phyloP scores from a whole-genome alignment of 2,113 vertebrate genomes.

The Ramphastos sulfuratus region DNA sequence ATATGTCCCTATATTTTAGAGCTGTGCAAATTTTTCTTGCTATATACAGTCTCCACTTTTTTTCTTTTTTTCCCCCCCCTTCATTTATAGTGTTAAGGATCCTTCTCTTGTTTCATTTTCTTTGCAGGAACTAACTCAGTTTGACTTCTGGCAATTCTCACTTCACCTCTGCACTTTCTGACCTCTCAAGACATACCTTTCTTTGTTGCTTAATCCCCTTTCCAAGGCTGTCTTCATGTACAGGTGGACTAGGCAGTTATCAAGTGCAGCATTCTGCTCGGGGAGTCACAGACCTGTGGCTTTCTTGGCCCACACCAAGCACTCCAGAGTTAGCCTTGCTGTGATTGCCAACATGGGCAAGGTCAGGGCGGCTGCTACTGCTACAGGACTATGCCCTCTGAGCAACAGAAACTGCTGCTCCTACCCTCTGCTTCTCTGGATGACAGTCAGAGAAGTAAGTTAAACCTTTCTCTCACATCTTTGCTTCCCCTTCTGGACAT shows the following conservation, averaged over 20 bases:
- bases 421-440: neutral
- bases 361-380: neutral
- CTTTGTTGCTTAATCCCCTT: conserved; percentile 43
- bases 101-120: conserved; percentile 31
- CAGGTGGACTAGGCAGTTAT: conserved; percentile 5
- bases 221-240: neutral
- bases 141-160: conserved; percentile 46
- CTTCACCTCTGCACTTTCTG: conserved; percentile 50
- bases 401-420: neutral
- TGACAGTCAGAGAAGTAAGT: neutral
- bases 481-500: neutral
- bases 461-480: neutral
- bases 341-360: neutral
- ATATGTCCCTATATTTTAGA: neutral
- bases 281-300: neutral
- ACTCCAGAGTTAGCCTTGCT: neutral
- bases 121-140: conserved; percentile 44
- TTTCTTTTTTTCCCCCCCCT: neutral
- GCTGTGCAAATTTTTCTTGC: neutral
- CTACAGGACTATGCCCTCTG: neutral
- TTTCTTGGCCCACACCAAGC: neutral
- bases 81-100: neutral
- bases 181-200: conserved; percentile 42
- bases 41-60: neutral
- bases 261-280: neutral